Conservation (phyloP, 2,113 vertebrate species). For the Cavia aperea region DNA sequence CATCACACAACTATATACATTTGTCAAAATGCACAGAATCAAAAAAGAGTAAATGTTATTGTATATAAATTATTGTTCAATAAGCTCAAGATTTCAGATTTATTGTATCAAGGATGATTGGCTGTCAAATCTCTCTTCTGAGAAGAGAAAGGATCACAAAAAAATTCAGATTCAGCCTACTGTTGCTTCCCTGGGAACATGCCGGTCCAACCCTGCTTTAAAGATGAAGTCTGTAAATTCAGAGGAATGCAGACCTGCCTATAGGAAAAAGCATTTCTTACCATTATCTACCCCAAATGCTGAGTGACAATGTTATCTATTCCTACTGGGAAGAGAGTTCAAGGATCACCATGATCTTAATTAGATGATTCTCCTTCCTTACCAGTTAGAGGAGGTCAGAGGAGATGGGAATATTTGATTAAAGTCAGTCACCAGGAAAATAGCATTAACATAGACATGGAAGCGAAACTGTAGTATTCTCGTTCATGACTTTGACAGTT, state of each 20-base stretch:
- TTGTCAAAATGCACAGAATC: neutral
- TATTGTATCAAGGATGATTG: too few relatives aligned
- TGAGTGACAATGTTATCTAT: conserved; percentile 36
- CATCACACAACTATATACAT: neutral
- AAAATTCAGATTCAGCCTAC: neutral
- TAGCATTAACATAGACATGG: neutral
- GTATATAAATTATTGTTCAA: neutral
- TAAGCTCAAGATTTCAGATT: neutral
- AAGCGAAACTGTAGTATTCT: neutral
- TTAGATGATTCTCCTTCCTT: conserved; percentile 41
- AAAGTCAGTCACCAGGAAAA: conserved; percentile 32
- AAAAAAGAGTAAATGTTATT: neutral
- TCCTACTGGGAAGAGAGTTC: conserved; percentile 27
- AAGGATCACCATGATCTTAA: conserved; percentile 45
- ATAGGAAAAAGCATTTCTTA: neutral
- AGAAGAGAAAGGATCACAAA: neutral
- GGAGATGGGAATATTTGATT: conserved; percentile 38
- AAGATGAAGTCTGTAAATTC: neutral
- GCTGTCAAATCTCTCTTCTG: neutral
- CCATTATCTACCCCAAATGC: neutral
- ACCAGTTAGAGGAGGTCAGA: neutral
- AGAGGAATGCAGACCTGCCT: neutral
- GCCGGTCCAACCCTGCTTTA: neutral
- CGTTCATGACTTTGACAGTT: neutral
- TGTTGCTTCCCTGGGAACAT: neutral